Percentiles rank a stretch among this genome's conserved stretches.
Evolutionary conservation across 2,113 vertebrate species (phyloP).

Genomic region (Leucopsar rothschildi): DNA sequence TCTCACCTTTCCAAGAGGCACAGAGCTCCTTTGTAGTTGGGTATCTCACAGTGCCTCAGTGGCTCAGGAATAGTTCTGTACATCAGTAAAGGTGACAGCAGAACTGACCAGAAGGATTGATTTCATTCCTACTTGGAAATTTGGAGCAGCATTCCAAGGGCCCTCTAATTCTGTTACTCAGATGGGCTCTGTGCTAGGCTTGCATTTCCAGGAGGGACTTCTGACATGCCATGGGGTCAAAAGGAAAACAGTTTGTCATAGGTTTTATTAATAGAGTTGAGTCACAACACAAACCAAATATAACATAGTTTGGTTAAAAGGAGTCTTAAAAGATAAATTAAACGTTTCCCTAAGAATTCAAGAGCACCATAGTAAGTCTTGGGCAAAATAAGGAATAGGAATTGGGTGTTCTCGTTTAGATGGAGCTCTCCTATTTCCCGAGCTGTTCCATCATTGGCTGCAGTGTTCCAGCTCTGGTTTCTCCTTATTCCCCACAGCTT

Average conservation of each 20-base stretch:
- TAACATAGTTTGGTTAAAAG: not conserved
- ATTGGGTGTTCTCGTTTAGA: not conserved
- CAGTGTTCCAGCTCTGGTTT: not conserved
- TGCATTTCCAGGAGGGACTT: not conserved
- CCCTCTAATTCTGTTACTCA: not conserved
- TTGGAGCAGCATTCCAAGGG: not conserved
- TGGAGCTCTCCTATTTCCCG: not conserved
- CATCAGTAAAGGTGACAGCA: not conserved
- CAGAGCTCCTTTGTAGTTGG: not conserved
- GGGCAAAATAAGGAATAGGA: not conserved
- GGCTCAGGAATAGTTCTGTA: not conserved
- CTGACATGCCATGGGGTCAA: not conserved
- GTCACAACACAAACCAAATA: not conserved
- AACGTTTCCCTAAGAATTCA: not conserved
- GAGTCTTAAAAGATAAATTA: not conserved
- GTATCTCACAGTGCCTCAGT: accelerated
- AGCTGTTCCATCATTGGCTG: not conserved
- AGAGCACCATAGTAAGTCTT: not conserved
- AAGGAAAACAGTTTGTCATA: not conserved
- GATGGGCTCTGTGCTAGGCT: not conserved
- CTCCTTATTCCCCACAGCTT: not conserved
- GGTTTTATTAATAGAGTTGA: not conserved
- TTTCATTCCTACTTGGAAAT: not conserved
- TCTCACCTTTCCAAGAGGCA: not conserved
- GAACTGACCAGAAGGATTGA: not conserved